Conservation (phyloP, 2,797 vertebrate genomes). For the Chelidonichthys spinosus region DNA sequence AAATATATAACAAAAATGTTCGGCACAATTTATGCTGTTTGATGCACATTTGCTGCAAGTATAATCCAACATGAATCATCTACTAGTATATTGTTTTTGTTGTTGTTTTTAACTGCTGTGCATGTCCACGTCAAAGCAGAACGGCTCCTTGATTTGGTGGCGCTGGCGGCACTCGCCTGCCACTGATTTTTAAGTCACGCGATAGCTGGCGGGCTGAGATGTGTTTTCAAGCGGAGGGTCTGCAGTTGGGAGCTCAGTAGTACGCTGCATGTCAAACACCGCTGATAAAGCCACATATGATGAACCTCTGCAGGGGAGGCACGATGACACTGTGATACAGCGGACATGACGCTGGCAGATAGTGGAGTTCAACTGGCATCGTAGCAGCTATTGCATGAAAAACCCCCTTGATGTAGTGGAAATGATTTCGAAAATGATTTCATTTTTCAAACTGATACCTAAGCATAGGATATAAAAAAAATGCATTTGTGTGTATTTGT, state of each 20-base stretch:
- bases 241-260: conserved; percentile 31
- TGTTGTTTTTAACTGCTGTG: conserved; percentile 7
- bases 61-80: neutral
- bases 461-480: neutral
- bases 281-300: conserved; percentile 45
- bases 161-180: conserved; percentile 20
- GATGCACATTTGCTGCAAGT: neutral
- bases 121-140: conserved; percentile 21
- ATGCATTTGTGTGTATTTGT: neutral
- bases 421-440: neutral
- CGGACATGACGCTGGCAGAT: conserved; percentile 29
- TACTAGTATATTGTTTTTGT: neutral
- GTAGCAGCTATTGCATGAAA: neutral
- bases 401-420: too few relatives aligned
- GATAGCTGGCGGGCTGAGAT: conserved; percentile 31
- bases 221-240: conserved; percentile 49
- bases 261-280: conserved; percentile 47
- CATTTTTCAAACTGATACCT: neutral
- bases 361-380: neutral
- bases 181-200: conserved; percentile 35
- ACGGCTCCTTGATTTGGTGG: conserved; percentile 15
- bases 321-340: conserved; percentile 42
- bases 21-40: too few relatives aligned
- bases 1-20: too few relatives aligned
- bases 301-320: conserved; percentile 34